phyloP scores from a whole-genome alignment of 35 echinoderm and acorn worm genomes.

The Stichopus chloronotus region DNA sequence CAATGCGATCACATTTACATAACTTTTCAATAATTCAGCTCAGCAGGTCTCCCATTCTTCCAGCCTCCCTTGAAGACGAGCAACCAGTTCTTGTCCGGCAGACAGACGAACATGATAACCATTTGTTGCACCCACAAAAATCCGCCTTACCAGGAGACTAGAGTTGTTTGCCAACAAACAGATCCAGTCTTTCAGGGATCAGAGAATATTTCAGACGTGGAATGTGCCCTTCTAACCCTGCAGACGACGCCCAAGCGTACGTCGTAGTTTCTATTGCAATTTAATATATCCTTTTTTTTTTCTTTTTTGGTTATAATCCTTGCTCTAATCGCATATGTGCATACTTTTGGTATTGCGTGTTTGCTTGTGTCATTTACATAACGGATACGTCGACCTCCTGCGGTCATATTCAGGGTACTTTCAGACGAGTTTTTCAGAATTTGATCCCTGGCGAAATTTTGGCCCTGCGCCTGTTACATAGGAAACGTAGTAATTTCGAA shows the following conservation, averaged over 20 bases:
- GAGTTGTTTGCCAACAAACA: not conserved
- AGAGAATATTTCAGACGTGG: not conserved
- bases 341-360: conserved; percentile 48
- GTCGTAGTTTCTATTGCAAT: conserved; percentile 4
- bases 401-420: not conserved
- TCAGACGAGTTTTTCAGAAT: not conserved
- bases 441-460: not conserved
- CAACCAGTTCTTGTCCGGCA: too few relatives aligned
- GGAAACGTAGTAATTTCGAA: not conserved
- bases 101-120: too few relatives aligned
- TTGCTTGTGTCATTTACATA: conserved; percentile 15
- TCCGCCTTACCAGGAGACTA: too few relatives aligned
- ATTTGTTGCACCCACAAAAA: too few relatives aligned
- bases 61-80: too few relatives aligned
- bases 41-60: too few relatives aligned
- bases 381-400: conserved; percentile 27
- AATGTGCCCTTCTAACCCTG: conserved; percentile 2
- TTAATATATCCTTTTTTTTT: not conserved
- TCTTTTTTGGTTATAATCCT: not conserved
- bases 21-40: too few relatives aligned
- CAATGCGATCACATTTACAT: too few relatives aligned
- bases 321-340: not conserved
- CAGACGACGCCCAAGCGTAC: not conserved
- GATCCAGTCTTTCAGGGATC: not conserved
- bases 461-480: not conserved